Percentiles rank a stretch among this genome's conserved stretches.
Evolutionary conservation across 2,797 vertebrate species (phyloP).

Genomic region (Tarsius wallacei): DNA sequence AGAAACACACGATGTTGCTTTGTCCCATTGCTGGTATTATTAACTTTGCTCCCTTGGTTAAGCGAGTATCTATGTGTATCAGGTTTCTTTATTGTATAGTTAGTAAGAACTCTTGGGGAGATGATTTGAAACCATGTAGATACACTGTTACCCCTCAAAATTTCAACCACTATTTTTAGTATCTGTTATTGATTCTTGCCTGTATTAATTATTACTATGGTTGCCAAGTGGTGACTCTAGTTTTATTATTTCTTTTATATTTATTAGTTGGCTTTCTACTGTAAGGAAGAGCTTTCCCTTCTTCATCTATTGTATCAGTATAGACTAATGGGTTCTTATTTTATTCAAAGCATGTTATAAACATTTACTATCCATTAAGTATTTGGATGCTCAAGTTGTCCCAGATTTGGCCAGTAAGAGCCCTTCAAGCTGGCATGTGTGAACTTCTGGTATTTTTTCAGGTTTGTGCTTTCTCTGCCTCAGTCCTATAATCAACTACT

Average conservation of each 20-base stretch:
- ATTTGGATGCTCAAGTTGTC: constrained; percentile 19
- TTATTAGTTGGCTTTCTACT: constrained; percentile 45
- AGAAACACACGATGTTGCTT: background rate
- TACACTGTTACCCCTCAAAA: constrained; percentile 40
- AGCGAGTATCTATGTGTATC: background rate
- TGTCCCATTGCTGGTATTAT: background rate
- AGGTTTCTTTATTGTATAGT: constrained; percentile 33
- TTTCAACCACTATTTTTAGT: background rate
- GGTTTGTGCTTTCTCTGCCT: constrained; percentile 1
- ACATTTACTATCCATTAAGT: constrained; percentile 30
- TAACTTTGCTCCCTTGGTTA: constrained; percentile 13
- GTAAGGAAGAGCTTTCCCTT: background rate
- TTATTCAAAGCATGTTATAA: constrained; percentile 9
- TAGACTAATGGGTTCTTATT: background rate
- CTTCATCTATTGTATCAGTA: background rate
- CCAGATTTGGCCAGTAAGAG: constrained; percentile 9
- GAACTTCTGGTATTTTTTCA: background rate
- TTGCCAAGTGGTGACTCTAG: constrained; percentile 28
- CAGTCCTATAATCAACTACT: background rate
- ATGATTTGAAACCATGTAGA: background rate
- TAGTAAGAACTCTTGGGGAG: constrained; percentile 32
- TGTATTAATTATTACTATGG: constrained; percentile 20
- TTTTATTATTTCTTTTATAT: constrained; percentile 46
- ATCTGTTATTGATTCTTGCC: constrained; percentile 42
- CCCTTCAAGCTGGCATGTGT: background rate